These are phyloP conservation scores for Liopterus haemorrhoidalis DNA, from an alignment of 2,888 invertebrate genomes.

Conservation along the genomic window DNA sequence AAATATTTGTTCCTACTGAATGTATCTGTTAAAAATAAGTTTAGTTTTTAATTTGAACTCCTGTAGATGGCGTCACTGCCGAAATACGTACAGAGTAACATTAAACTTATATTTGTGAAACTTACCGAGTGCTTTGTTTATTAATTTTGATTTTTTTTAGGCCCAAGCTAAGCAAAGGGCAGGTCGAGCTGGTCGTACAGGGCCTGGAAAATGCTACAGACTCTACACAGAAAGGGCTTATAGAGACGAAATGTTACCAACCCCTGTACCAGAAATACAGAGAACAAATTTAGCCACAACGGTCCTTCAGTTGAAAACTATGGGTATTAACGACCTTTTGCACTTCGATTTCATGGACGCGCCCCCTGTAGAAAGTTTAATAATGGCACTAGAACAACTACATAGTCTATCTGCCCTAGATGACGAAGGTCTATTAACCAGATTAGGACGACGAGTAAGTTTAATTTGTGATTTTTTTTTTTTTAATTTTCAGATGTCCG, in stretches of 20 bases:
- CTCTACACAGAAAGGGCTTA: slow-evolving; percentile 98
- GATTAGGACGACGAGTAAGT: slow-evolving; percentile 67
- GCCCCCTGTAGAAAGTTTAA: slow-evolving; percentile 94
- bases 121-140: slow-evolving; percentile 9
- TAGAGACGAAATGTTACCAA: slow-evolving; percentile 96
- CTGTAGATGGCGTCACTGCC: too few relatives aligned
- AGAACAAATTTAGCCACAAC: slow-evolving; percentile 96
- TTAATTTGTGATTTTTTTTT: slow-evolving; percentile 22
- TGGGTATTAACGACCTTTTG: slow-evolving; percentile 98
- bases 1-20: too few relatives aligned
- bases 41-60: too few relatives aligned
- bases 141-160: slow-evolving; percentile 41
- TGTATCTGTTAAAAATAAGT: too few relatives aligned
- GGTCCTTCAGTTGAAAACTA: slow-evolving; percentile 92
- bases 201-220: slow-evolving; percentile 95
- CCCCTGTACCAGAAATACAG: slow-evolving; percentile 98
- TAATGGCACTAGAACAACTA: slow-evolving; percentile 94
- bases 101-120: too few relatives aligned
- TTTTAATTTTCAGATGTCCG: slow-evolving; percentile 70
- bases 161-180: slow-evolving; percentile 97
- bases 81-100: too few relatives aligned
- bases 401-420: slow-evolving; percentile 96
- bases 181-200: slow-evolving; percentile 94
- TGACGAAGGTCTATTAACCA: slow-evolving; percentile 80
- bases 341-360: slow-evolving; percentile 99